Conservation (phyloP, 2,113 vertebrate genomes). For the Xyliphius kryptos region DNA sequence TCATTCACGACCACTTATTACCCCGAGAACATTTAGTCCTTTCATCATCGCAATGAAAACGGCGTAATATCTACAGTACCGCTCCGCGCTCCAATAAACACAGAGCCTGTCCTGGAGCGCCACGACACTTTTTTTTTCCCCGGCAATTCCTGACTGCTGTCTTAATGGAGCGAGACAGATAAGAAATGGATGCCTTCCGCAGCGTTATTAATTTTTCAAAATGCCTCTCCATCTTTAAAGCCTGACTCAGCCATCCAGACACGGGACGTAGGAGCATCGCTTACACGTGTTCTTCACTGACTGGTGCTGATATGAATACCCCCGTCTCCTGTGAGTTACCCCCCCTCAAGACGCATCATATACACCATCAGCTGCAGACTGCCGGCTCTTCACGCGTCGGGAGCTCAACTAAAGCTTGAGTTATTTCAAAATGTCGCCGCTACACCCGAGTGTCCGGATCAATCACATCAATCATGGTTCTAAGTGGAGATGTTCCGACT, state of each 20-base stretch:
- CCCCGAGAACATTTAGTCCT: background rate
- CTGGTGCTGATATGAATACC: background rate
- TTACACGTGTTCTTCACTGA: slow-evolving; percentile 1
- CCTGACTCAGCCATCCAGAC: background rate
- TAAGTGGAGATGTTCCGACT: too few relatives aligned
- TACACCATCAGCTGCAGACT: too few relatives aligned
- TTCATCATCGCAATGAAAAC: background rate
- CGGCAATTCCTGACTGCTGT: background rate
- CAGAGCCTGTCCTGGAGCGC: background rate
- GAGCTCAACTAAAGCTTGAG: too few relatives aligned
- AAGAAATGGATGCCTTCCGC: slow-evolving; percentile 20
- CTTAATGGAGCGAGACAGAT: slow-evolving; percentile 3
- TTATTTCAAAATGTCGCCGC: too few relatives aligned
- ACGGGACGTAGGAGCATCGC: slow-evolving; percentile 5
- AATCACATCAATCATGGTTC: too few relatives aligned
- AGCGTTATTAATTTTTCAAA: slow-evolving; percentile 21
- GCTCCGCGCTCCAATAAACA: background rate
- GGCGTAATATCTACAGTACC: slow-evolving; percentile 6
- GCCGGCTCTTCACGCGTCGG: too few relatives aligned
- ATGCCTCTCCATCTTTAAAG: slow-evolving; percentile 9
- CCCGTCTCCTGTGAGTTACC: too few relatives aligned
- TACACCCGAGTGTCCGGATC: too few relatives aligned
- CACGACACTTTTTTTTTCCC: background rate
- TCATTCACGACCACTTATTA: background rate
- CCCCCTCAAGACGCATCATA: too few relatives aligned